phyloP scores from a whole-genome alignment of 2,797 vertebrate genomes.

The Sebastes trivittatus region DNA sequence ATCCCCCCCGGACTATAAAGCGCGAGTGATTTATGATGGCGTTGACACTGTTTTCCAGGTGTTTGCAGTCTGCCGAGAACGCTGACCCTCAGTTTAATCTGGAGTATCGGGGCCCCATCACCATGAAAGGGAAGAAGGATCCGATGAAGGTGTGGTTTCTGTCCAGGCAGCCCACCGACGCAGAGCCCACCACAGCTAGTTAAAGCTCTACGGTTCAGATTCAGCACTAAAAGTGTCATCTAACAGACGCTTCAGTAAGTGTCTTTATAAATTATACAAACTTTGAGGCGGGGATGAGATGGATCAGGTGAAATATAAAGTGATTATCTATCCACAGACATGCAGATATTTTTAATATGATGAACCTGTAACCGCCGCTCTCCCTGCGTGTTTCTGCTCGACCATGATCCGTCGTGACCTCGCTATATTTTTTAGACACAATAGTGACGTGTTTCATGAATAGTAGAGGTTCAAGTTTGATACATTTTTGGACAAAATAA shows the following conservation, averaged over 20 bases:
- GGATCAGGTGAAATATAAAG: background rate
- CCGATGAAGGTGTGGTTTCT: slow-evolving; percentile 99
- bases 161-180: slow-evolving; percentile 88
- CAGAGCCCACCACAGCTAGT: slow-evolving; percentile 65
- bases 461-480: slow-evolving; percentile 18
- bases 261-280: background rate
- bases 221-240: background rate
- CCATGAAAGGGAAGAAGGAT: slow-evolving; percentile 99
- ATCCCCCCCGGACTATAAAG: background rate
- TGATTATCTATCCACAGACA: slow-evolving; percentile 6
- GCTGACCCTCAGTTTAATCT: slow-evolving; percentile 94
- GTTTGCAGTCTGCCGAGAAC: slow-evolving; percentile 95
- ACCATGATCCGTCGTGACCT: slow-evolving; percentile 9
- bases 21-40: slow-evolving; percentile 5
- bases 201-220: slow-evolving; percentile 13
- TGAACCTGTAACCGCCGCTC: background rate
- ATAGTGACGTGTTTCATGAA: slow-evolving; percentile 25
- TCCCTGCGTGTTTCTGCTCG: background rate
- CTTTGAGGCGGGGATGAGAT: background rate
- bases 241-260: background rate
- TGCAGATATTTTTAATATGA: slow-evolving; percentile 52
- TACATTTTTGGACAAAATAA: slow-evolving; percentile 21
- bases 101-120: slow-evolving; percentile 92
- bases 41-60: slow-evolving; percentile 79
- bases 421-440: slow-evolving; percentile 32